Conservation (phyloP, 1,140 invertebrate species). For the Babylonia areolata region DNA sequence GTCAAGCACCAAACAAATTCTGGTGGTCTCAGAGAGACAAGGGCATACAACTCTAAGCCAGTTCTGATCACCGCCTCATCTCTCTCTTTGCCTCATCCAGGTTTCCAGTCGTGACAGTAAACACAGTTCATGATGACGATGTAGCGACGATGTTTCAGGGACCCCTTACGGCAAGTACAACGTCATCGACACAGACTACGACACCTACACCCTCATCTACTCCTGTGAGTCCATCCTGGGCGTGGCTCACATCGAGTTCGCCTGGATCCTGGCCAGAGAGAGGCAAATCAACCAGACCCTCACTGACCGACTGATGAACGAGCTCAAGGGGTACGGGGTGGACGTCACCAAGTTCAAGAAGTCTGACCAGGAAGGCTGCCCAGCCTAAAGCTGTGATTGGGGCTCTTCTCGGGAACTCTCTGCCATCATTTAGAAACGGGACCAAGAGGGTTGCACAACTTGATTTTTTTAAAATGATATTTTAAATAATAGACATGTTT, state of each 20-base stretch:
- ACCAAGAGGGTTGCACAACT: no score
- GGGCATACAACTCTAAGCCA: no score
- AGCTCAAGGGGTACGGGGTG: constrained; percentile 41
- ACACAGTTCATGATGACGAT: no score
- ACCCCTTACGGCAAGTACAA: constrained; percentile 46
- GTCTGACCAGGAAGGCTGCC: constrained; percentile 49
- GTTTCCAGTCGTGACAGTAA: no score
- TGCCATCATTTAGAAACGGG: neutral
- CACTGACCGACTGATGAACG: constrained; percentile 45
- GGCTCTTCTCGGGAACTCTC: neutral
- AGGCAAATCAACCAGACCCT: constrained; percentile 42
- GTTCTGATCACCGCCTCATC: no score
- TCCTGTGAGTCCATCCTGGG: constrained; percentile 52
- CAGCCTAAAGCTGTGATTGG: constrained; percentile 19
- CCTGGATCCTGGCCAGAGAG: constrained; percentile 57
- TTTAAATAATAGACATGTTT: neutral
- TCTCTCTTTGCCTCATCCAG: no score
- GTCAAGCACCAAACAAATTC: no score
- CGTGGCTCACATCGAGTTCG: constrained; percentile 52
- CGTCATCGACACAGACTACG: constrained; percentile 60
- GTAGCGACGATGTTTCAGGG: neutral
- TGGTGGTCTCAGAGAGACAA: no score
- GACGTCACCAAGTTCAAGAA: constrained; percentile 46
- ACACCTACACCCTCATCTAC: constrained; percentile 55
- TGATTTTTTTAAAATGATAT: neutral